Percentiles rank a stretch among this genome's conserved stretches.
Evolutionary conservation across 2,888 invertebrate genomes (phyloP).

Genomic region (Caenorhabditis sp.): DNA sequence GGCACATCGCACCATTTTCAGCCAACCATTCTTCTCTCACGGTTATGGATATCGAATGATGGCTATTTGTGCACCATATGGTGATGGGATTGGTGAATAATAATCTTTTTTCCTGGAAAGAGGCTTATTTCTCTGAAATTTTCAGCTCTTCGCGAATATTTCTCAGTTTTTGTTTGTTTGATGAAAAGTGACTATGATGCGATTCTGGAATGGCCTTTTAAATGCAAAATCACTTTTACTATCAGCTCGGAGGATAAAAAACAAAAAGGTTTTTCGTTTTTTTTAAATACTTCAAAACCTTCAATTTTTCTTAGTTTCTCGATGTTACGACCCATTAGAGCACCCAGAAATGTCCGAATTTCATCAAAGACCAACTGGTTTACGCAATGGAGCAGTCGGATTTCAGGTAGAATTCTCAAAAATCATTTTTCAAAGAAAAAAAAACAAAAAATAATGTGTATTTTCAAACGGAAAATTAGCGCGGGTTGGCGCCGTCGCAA

Average conservation of each 20-base stretch:
- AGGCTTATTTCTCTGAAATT: background rate
- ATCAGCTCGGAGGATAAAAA: conserved; percentile 19
- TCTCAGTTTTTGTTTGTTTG: conserved; percentile 32
- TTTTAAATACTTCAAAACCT: too few relatives aligned
- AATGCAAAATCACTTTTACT: conserved; percentile 26
- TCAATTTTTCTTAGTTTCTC: too few relatives aligned
- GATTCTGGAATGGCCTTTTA: conserved; percentile 36
- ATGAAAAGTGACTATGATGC: conserved; percentile 37
- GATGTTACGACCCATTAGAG: conserved; percentile 4
- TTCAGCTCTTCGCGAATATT: conserved; percentile 37
- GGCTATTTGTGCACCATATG: conserved; percentile 33
- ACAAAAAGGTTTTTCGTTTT: too few relatives aligned
- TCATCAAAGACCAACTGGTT: conserved; percentile 17
- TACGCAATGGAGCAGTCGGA: conserved; percentile 28
- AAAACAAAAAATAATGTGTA: conserved; percentile 3
- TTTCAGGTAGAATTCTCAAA: conserved; percentile 16
- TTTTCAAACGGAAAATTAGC: background rate
- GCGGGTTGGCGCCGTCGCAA: background rate
- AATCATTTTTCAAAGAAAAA: too few relatives aligned
- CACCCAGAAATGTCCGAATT: conserved; percentile 8
- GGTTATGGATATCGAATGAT: conserved; percentile 37
- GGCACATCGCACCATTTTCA: conserved; percentile 20
- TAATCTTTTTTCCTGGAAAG: background rate
- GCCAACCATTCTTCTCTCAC: conserved; percentile 37
- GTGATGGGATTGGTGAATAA: conserved; percentile 23